Percentiles rank a stretch among this genome's conserved stretches.
phyloP scores from a whole-genome alignment of 53 echinoderm and acorn worm genomes.

The Paelopatides confundens region DNA sequence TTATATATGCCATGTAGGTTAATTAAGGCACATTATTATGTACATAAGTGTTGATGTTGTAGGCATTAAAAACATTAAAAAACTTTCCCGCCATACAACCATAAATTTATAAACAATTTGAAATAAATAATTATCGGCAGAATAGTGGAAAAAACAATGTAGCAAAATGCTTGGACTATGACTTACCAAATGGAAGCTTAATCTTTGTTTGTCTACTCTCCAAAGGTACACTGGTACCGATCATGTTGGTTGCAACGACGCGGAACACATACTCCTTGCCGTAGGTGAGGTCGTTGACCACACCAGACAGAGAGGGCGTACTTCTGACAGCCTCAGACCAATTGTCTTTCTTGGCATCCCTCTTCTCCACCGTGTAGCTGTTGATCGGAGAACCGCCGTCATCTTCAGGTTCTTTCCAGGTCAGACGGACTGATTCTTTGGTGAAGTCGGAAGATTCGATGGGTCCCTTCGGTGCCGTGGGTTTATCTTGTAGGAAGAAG shows the following conservation, averaged over 20 bases:
- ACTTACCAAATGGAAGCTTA: conserved; percentile 96
- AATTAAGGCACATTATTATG: too few species aligned
- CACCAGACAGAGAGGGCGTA: conserved; percentile 61
- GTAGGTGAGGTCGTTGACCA: conserved; percentile 80
- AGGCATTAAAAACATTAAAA: too few species aligned
- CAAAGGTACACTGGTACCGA: conserved; percentile 87
- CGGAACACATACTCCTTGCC: conserved; percentile 88
- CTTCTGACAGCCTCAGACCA: conserved; percentile 80
- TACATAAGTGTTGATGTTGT: too few species aligned
- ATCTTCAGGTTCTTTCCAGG: conserved; percentile 87
- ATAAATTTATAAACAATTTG: too few species aligned
- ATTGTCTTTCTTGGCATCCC: conserved; percentile 77
- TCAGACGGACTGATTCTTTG: conserved; percentile 78
- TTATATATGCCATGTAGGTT: too few species aligned
- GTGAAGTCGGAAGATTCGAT: conserved; percentile 81
- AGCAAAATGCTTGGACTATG: too few species aligned
- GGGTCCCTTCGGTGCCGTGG: conserved; percentile 85
- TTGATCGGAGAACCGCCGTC: conserved; percentile 87
- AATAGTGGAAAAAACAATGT: too few species aligned
- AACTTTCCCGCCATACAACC: too few species aligned
- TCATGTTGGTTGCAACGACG: conserved; percentile 85
- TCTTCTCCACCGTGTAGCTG: conserved; percentile 88
- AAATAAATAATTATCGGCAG: too few species aligned
- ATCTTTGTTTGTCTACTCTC: conserved; percentile 83
- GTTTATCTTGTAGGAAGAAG: conserved; percentile 53